phyloP scores from a whole-genome alignment of 2,113 vertebrate species.

The Silurus asotus region DNA sequence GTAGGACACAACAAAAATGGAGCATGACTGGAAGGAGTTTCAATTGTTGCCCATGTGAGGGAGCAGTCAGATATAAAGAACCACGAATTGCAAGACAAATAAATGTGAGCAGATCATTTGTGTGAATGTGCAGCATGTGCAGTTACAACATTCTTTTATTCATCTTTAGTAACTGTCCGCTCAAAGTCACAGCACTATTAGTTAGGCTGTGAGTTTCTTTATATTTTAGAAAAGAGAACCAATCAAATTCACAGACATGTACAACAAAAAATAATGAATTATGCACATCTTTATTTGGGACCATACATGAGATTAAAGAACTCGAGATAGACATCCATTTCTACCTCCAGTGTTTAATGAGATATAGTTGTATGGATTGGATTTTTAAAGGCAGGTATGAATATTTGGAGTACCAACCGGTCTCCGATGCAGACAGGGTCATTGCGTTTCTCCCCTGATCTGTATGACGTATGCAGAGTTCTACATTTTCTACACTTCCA shows the following conservation, averaged over 20 bases:
- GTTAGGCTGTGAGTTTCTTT: neutral
- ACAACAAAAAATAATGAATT: neutral
- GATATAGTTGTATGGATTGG: neutral
- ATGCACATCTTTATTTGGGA: too few relatives aligned
- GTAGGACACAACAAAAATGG: neutral
- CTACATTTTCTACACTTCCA: neutral
- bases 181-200: neutral
- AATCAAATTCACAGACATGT: neutral
- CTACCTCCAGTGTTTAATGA: neutral
- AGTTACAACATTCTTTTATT: neutral
- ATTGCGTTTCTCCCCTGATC: neutral
- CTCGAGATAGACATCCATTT: neutral
- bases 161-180: neutral
- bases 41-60: neutral
- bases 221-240: neutral
- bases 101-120: neutral
- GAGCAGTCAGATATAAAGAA: neutral
- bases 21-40: neutral
- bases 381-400: neutral
- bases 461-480: neutral
- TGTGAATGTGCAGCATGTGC: neutral
- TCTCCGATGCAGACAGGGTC: too few relatives aligned
- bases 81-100: neutral
- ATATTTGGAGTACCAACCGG: neutral
- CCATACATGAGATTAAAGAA: neutral